Base-by-base conservation (phyloP, 2,113 vertebrate species). In the Rhegmatorhina hoffmannsi region DNA sequence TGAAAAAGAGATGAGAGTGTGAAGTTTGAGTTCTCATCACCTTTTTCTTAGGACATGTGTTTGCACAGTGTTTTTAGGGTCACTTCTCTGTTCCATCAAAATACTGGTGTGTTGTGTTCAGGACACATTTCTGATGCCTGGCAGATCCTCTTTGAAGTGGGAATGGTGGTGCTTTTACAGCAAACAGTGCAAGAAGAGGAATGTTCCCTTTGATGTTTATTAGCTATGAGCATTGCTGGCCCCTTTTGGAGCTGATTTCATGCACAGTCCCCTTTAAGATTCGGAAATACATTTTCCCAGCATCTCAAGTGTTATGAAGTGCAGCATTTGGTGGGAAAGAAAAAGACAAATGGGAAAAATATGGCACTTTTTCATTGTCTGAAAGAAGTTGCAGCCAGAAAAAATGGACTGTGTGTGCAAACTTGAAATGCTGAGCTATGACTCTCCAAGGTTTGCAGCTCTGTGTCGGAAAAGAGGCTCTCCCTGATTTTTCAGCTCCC, bases 321-420 rank as follows among this genome's bases (percentile, higher is more conserved):
- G 76, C 50, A 87, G 58, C 44, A 23, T 83, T 92, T 70, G 80
- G 47, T 84, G 82, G 58, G 82, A 72, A 77, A 80, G 56, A 64
- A 81, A 78, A 85, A 67, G 77, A 49, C 47, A 96, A 84, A 94
- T 90, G 81, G 76, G 81, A 56, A 91, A 94, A 96, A 92, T 17
- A 38, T 33, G 91, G 34, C 23, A 6, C 31, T 70, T 84, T 87
- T 73, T 73, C 50, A 11, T 33, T 82, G 59, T 70, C 62, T 72
- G 69, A 62, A 58, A 77, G 68, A 75, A 93, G 52, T 31, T 29
- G 26, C 0, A 62, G 62, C 62, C 77, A 72, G 89, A 53, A 83
- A 60, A 91, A 83, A 62, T 10, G 4, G 7, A 28, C 9, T 6
- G 15, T 16, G 28, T 53, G 73, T 52, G 85, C 36, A 55, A 68